These are phyloP conservation scores for Parazoanthus swiftii DNA, from an alignment of 92 coral and sea anemone genomes.

Conservation along the genomic window DNA sequence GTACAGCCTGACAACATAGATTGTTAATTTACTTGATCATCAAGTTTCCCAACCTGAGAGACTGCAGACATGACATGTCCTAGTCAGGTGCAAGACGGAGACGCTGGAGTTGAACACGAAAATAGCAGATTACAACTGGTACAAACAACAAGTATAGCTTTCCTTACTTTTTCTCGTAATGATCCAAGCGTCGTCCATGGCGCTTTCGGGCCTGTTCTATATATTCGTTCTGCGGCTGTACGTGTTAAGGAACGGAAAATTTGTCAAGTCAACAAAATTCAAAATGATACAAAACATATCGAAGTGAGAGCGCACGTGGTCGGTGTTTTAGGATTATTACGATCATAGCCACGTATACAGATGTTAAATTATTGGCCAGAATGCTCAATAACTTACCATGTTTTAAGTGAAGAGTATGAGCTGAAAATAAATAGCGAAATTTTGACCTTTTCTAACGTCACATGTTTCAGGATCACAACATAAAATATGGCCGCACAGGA, in stretches of 20 bases:
- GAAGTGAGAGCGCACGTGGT: neutral
- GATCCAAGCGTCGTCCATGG: slow-evolving; percentile 95
- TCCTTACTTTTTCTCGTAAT: slow-evolving; percentile 94
- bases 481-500: neutral
- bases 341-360: neutral
- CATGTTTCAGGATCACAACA: slow-evolving; percentile 4
- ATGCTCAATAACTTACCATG: slow-evolving; percentile 20
- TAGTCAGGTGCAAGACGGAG: no score
- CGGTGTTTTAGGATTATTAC: neutral
- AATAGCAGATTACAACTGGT: no score
- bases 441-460: slow-evolving; percentile 23
- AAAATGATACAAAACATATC: neutral
- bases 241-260: neutral
- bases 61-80: no score
- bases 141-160: neutral
- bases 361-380: neutral
- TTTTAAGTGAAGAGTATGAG: neutral
- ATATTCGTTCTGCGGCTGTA: slow-evolving; percentile 95
- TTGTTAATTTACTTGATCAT: no score
- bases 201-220: slow-evolving; percentile 96
- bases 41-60: no score
- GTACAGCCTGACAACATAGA: no score
- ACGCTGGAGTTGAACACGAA: no score
- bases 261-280: neutral
- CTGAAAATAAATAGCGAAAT: slow-evolving; percentile 6